Percentiles rank a stretch among this genome's conserved stretches.
Conservation (phyloP, 2,113 vertebrate species). For the Urocynchramus pylzowi region DNA sequence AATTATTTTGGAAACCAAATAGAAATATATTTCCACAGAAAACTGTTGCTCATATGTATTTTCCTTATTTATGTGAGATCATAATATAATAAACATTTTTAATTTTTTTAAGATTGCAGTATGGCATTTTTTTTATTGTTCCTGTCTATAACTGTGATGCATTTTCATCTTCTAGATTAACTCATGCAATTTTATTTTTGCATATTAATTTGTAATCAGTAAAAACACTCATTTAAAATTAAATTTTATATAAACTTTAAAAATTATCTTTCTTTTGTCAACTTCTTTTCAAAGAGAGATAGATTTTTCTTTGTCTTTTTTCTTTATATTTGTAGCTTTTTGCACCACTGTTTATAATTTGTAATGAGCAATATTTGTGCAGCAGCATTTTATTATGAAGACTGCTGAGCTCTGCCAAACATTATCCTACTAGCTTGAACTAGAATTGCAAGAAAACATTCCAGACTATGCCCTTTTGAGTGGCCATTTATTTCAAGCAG, state of each 20-base stretch:
- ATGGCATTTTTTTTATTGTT: not conserved
- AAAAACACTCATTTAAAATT: not conserved
- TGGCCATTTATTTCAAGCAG: not conserved
- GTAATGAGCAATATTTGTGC: slow-evolving; percentile 21
- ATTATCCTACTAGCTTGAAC: slow-evolving; percentile 13
- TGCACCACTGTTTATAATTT: slow-evolving; percentile 41
- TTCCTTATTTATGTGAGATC: not conserved
- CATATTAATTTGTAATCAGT: not conserved
- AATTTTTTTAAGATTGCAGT: not conserved
- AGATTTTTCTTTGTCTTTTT: not conserved
- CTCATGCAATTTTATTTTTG: not conserved
- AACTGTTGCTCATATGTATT: not conserved
- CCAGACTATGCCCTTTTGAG: slow-evolving; percentile 31
- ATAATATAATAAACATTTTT: not conserved
- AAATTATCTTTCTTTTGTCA: not conserved
- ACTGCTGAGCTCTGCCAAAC: slow-evolving; percentile 6
- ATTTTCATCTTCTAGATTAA: not conserved
- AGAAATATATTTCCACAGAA: not conserved
- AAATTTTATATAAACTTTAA: not conserved
- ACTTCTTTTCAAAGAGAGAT: not conserved
- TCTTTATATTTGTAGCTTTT: slow-evolving; percentile 7
- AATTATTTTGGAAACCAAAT: not conserved
- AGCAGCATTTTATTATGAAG: slow-evolving; percentile 15
- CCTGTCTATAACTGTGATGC: not conserved
- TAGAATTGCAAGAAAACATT: slow-evolving; percentile 6